phyloP scores from a whole-genome alignment of 2,888 invertebrate genomes.

The Aphodius granarius region DNA sequence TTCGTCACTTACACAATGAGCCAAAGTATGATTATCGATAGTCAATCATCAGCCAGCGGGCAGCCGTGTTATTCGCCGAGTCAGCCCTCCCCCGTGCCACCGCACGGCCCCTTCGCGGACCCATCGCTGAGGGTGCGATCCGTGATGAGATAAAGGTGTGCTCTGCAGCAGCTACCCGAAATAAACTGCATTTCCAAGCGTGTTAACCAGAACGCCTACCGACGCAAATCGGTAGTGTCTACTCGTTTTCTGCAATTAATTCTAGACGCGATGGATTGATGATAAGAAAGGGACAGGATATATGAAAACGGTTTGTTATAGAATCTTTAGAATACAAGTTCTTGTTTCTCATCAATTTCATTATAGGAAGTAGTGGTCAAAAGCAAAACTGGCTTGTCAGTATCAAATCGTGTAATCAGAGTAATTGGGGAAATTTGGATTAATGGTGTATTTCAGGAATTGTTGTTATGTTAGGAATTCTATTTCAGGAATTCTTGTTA shows the following conservation, averaged over 20 bases:
- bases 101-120: background rate
- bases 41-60: conserved; percentile 43
- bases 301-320: too few species aligned
- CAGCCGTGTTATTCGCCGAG: conserved; percentile 39
- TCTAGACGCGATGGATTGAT: background rate
- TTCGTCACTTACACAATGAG: conserved; percentile 44
- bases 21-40: conserved; percentile 45
- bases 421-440: too few species aligned
- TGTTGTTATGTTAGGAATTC: too few species aligned
- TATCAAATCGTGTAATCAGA: too few species aligned
- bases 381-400: too few species aligned
- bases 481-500: too few species aligned
- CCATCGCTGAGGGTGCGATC: conserved; percentile 15
- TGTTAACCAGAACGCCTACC: background rate
- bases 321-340: too few species aligned
- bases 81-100: conserved; percentile 29
- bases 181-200: background rate
- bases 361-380: too few species aligned
- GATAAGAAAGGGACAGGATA: too few species aligned
- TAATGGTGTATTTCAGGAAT: too few species aligned
- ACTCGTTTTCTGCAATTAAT: background rate
- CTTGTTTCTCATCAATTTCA: too few species aligned
- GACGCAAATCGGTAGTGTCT: background rate
- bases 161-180: background rate
- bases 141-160: background rate